These are phyloP conservation scores for Bombus waltoni DNA, from an alignment of 1,140 invertebrate genomes.

Conservation along the genomic window DNA sequence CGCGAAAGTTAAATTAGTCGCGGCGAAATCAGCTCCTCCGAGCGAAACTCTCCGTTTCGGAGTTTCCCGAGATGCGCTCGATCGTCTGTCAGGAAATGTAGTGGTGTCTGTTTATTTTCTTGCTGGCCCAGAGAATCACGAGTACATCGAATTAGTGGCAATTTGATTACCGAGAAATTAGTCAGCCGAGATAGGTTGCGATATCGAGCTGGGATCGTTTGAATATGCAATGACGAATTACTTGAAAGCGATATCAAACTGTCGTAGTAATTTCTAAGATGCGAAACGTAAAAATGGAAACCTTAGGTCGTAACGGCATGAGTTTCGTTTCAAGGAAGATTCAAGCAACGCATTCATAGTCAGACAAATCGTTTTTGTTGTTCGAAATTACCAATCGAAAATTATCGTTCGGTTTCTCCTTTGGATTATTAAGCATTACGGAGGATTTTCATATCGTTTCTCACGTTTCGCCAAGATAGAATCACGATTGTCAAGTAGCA, in stretches of 20 bases:
- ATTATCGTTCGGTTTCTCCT: too few relatives aligned
- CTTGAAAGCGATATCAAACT: neutral
- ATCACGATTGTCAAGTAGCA: neutral
- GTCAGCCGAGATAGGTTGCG: too few relatives aligned
- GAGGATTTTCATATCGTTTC: neutral
- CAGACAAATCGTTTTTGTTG: neutral
- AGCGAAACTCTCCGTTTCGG: neutral
- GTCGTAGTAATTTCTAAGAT: neutral
- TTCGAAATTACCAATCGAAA: neutral
- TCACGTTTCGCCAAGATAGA: neutral
- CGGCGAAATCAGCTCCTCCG: neutral
- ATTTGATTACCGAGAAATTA: neutral
- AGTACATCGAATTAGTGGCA: neutral
- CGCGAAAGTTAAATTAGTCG: slow-evolving; percentile 39
- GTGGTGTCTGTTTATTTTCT: neutral
- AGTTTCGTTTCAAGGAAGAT: neutral
- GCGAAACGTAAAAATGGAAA: neutral
- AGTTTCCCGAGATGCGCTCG: slow-evolving; percentile 2
- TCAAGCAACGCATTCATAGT: neutral
- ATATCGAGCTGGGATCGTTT: neutral
- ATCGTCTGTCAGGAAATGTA: neutral
- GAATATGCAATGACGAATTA: neutral
- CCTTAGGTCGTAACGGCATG: neutral
- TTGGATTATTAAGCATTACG: too few relatives aligned
- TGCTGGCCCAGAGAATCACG: neutral